These are phyloP conservation scores for Drosophila seguyi DNA, from an alignment of 1,140 invertebrate genomes.

Conservation along the genomic window DNA sequence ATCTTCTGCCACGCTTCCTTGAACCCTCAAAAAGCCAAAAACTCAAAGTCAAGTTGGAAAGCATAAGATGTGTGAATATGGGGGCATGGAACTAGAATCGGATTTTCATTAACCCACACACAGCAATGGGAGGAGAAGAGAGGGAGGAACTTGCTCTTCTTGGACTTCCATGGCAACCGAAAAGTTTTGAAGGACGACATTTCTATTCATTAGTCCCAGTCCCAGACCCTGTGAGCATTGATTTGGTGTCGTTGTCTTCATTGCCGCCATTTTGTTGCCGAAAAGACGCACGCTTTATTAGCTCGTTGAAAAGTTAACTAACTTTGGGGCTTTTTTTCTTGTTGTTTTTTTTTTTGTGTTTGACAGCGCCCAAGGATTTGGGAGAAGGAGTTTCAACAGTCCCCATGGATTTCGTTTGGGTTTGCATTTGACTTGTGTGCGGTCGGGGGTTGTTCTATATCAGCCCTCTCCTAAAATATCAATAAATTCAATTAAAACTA, in stretches of 20 bases:
- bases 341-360: constrained; percentile 33
- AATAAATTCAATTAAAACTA: constrained; percentile 70
- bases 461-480: constrained; percentile 45
- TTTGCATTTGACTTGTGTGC: constrained; percentile 33
- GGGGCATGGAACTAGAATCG: constrained; percentile 52
- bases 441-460: background rate
- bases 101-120: constrained; percentile 74
- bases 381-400: constrained; percentile 1
- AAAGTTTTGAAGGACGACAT: constrained; percentile 79
- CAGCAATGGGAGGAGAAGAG: constrained; percentile 10
- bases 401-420: constrained; percentile 18
- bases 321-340: constrained; percentile 52
- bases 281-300: constrained; percentile 75
- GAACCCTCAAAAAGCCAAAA: constrained; percentile 52
- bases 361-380: constrained; percentile 12
- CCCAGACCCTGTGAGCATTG: constrained; percentile 50
- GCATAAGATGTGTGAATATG: constrained; percentile 19
- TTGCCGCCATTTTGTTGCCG: constrained; percentile 43
- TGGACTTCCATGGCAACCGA: constrained; percentile 47
- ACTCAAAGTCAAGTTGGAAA: constrained; percentile 57
- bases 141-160: constrained; percentile 15
- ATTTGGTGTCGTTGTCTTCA: constrained; percentile 55
- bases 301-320: constrained; percentile 74
- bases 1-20: constrained; percentile 60
- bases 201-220: constrained; percentile 75